Evolutionary conservation across 2,888 invertebrate genomes (phyloP), one percentile per base, ranked within the genome.

Genomic region (Prenolepis imparis): DNA sequence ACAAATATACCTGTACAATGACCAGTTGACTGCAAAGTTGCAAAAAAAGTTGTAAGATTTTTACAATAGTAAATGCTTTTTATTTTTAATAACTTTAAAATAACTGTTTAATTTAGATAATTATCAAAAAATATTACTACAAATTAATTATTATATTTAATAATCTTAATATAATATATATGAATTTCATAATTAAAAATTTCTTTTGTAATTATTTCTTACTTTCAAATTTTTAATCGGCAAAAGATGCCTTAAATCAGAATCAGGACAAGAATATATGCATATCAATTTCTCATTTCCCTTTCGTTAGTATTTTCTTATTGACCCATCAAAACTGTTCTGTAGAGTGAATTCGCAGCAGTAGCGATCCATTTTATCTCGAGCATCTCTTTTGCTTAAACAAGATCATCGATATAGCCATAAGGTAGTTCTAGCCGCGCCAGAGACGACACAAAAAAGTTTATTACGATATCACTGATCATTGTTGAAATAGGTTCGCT

Each of bases 401-500:
- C 32, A n/a, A 12, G 11, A 70, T 55, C 15, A 4, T 63, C 36
- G 12, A 32, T 44, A 8, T 21, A 18, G 28, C 24, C 15, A 32
- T 8, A 28, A 12, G 28, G 4, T 24, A 8, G 9, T 24, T 2
- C 18, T 41, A n/a, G 15, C 41, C 5, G 3, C 8, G 21, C 18
- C 0, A 36, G 21, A 36, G 1, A 41, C 6, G 18, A 2, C n/a
- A 18, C 15, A 24, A 12, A 3, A 0, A 64, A 12, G 41, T 24
- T 12, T 15, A n/a, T n/a, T 4, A 4, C 15, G 15, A 41, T 12
- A 36, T 41, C 24, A 3, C 15, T 3, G 32, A n/a, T 21, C 63
- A 91, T 90, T 92, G 92, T 93, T 92, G 91, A 92, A 93, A 93
- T 92, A 93, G 86, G 82, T 88, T 89, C 85, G 91, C 92, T 93